Evolutionary conservation across 2,113 vertebrate genomes (phyloP), one percentile per base, ranked within the genome.

Genomic region (Oreocharis arfaki): DNA sequence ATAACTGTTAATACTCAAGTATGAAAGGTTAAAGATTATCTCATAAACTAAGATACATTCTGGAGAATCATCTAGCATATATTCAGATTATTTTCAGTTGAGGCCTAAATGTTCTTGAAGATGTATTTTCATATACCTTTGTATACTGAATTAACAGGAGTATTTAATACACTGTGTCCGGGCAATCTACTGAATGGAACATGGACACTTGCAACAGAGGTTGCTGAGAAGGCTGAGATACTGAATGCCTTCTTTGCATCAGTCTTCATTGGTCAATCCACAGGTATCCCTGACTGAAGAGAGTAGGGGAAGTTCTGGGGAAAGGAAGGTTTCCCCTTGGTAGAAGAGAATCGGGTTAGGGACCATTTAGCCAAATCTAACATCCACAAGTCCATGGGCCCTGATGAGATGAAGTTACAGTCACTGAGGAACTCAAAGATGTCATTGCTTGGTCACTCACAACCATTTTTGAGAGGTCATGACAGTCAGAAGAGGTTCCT

Each of bases 161-260:
- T 47, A 42, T 47, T 65, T 42, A 74, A 14, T 32, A 18, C 12
- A 7, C 32, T 9, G 4, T 71, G 32, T 37, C 21, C 0, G 0
- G 42, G 42, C 32, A 20, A 35, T 42, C 57, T 42, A 10, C 9
- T 35, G 26, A 22, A 32, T 3, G 4, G 50, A 80, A 27, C 9
- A 35, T 0, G 1, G 30, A 49, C 42, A 41, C 9, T 42, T 73
- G 42, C 6, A 44, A 23, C 30, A 44, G 67, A 50, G n/a, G 16
- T 27, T 57, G 11, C 26, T 50, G 67, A 42, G 42, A 22, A 64
- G 26, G 11, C 7, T 80, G 50, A 50, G 35, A 22, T 37, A 23
- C 22, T 21, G 7, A 73, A 65, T 22, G 18, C 13, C 8, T 64
- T 56, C 50, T 50, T 71, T 49, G 41, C 30, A 64, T 56, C 21